Evolutionary conservation across 2,888 invertebrate genomes (phyloP).

Genomic region (Gymnoscelis rufifasciata): DNA sequence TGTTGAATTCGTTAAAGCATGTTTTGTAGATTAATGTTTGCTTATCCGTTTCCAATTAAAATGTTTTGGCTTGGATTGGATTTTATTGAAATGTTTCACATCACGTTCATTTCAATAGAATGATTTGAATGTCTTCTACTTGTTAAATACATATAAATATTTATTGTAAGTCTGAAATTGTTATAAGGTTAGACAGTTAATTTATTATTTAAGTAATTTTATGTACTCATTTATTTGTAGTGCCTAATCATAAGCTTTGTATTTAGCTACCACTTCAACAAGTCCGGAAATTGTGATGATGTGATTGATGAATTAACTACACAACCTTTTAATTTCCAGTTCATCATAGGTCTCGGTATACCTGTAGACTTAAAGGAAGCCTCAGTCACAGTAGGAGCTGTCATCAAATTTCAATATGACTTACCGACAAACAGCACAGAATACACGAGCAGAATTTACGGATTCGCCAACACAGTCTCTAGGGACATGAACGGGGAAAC

Average conservation of each 20-base stretch:
- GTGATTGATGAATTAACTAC: too few relatives aligned
- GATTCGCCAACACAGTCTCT: conserved; percentile 62
- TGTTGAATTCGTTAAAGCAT: conserved; percentile 21
- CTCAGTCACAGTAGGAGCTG: conserved; percentile 81
- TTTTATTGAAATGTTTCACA: conserved; percentile 8
- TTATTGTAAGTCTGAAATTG: too few relatives aligned
- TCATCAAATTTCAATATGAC: conserved; percentile 83
- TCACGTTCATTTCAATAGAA: not conserved
- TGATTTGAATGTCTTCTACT: not conserved
- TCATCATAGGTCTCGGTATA: conserved; percentile 83
- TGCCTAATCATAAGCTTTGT: too few relatives aligned
- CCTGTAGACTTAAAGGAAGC: conserved; percentile 82
- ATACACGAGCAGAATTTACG: conserved; percentile 75
- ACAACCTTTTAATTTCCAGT: conserved; percentile 56
- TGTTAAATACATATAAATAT: not conserved
- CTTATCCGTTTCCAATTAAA: not conserved
- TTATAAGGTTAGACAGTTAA: too few relatives aligned
- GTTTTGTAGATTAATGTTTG: conserved; percentile 14
- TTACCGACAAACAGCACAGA: conserved; percentile 81
- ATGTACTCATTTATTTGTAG: too few relatives aligned
- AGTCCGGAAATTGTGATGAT: too few relatives aligned
- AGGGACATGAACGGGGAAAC: conserved; percentile 57
- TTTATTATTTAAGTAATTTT: too few relatives aligned
- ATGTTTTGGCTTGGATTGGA: conserved; percentile 21
- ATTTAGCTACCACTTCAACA: too few relatives aligned